A percentile compares a stretch with the other conserved stretches of the same genome.
Evolutionary conservation across 2,888 invertebrate genomes (phyloP).

Genomic region (Pherbina coryleti): DNA sequence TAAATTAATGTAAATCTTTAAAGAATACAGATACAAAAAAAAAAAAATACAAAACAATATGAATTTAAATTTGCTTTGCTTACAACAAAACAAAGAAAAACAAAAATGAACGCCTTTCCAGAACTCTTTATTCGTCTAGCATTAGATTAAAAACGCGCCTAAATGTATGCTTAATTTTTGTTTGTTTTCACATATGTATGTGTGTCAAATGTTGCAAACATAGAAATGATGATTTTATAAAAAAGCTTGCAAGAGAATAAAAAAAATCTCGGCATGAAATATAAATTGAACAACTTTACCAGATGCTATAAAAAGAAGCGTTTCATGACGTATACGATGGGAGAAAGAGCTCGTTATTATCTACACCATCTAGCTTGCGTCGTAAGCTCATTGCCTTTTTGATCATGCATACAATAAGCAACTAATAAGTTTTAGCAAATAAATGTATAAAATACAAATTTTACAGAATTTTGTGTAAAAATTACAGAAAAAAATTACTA

Average conservation of each 20-base stretch:
- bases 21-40: background rate
- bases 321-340: too few relatives aligned
- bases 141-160: constrained; percentile 14
- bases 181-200: background rate
- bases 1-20: background rate
- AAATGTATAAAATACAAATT: constrained; percentile 11
- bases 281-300: too few relatives aligned
- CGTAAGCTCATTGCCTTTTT: background rate
- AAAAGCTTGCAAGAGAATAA: too few relatives aligned
- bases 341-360: too few relatives aligned
- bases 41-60: background rate
- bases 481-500: background rate
- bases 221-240: too few relatives aligned
- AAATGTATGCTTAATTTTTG: constrained; percentile 14
- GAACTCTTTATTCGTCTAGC: constrained; percentile 19
- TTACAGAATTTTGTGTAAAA: background rate
- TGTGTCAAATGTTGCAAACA: too few relatives aligned
- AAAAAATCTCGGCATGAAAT: too few relatives aligned
- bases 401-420: background rate
- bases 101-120: constrained; percentile 23
- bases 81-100: constrained; percentile 13
- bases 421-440: background rate
- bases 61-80: constrained; percentile 35
- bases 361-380: too few relatives aligned
- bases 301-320: too few relatives aligned